Evolutionary conservation across 2,888 invertebrate species (phyloP).

Genomic region (Clivina fossor): DNA sequence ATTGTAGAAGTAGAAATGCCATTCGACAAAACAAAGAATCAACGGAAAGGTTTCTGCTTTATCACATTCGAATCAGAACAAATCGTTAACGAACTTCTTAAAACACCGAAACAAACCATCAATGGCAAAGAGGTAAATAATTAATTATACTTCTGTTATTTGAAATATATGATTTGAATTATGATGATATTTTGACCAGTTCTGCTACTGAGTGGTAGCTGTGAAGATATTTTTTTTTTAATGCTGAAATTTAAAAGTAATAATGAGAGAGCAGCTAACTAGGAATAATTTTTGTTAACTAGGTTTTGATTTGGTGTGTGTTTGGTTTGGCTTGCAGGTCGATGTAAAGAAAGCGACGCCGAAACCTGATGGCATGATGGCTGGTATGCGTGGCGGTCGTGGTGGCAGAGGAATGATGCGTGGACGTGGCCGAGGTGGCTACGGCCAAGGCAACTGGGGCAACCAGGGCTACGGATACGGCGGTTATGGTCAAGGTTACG

Average conservation of each 20-base stretch:
- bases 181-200: slow-evolving; percentile 37
- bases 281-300: not conserved
- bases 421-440: slow-evolving; percentile 69
- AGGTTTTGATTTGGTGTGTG: not conserved
- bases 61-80: slow-evolving; percentile 96
- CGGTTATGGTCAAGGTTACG: slow-evolving; percentile 71
- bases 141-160: not conserved
- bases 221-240: slow-evolving; percentile 37
- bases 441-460: slow-evolving; percentile 66
- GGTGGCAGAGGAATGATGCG: slow-evolving; percentile 69
- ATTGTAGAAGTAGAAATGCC: slow-evolving; percentile 96
- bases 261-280: not conserved
- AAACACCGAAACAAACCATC: slow-evolving; percentile 90
- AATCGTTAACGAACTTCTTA: slow-evolving; percentile 87
- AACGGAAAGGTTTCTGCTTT: slow-evolving; percentile 96
- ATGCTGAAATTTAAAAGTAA: not conserved
- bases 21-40: slow-evolving; percentile 95
- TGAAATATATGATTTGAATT: slow-evolving; percentile 36
- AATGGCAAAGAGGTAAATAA: slow-evolving; percentile 88
- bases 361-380: slow-evolving; percentile 78
- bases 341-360: slow-evolving; percentile 96
- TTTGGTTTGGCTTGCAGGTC: slow-evolving; percentile 58
- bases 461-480: slow-evolving; percentile 67
- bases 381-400: slow-evolving; percentile 67
- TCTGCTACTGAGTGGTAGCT: slow-evolving; percentile 44